phyloP scores from a whole-genome alignment of 37 sponge, comb jelly and placozoan species.

The Dysidea cf. avara region DNA sequence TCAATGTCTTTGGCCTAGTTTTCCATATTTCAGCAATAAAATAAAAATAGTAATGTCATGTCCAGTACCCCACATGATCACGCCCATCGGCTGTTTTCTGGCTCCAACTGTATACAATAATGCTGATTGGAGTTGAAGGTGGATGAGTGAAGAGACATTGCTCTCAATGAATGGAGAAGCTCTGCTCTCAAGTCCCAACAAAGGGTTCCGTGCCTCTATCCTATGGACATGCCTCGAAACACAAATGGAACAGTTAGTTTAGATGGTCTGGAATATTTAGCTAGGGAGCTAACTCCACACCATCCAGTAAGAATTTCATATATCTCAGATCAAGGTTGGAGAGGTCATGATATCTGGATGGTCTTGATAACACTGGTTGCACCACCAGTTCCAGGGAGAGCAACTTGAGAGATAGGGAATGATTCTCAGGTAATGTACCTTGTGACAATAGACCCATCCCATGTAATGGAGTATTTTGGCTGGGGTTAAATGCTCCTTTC shows the following conservation, averaged over 20 bases:
- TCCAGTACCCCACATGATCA: no score
- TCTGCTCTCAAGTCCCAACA: no score
- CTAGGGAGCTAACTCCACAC: constrained; percentile 23
- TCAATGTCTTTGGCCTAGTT: no score
- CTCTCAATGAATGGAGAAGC: no score
- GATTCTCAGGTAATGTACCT: neutral
- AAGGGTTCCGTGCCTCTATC: constrained; percentile 13
- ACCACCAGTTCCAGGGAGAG: constrained; percentile 16
- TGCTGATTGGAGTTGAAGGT: no score
- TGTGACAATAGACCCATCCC: constrained; percentile 15
- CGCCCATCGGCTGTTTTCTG: no score
- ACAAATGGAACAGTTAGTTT: constrained; percentile 16
- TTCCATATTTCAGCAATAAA: no score
- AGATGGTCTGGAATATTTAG: constrained; percentile 15
- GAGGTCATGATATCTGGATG: constrained; percentile 7
- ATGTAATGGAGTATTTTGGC: constrained; percentile 14
- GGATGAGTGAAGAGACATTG: no score
- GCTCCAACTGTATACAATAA: no score
- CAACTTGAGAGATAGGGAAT: no score
- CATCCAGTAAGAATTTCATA: constrained; percentile 13
- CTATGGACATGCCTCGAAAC: constrained; percentile 14
- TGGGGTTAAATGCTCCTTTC: constrained; percentile 22
- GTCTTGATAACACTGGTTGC: constrained; percentile 8
- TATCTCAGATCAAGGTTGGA: no score
- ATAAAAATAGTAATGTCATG: no score